Evolutionary conservation across 2,797 vertebrate species (phyloP), one percentile per base, ranked within the genome.

Genomic region (Fratercula arctica): DNA sequence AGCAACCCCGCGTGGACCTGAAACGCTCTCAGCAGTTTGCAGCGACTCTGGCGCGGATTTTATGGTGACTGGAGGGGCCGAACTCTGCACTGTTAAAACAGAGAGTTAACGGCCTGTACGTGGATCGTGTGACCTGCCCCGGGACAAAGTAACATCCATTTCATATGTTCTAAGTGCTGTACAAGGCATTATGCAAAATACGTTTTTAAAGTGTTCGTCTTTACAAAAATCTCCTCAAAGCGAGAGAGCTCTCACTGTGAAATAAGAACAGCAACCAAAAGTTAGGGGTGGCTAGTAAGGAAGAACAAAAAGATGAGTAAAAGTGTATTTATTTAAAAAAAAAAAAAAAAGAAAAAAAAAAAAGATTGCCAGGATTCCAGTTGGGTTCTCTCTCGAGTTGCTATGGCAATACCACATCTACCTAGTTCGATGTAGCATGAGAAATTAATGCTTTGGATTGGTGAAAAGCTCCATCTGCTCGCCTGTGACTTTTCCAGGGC

Each of bases 381-480:
- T 76, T 73, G 93, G 70, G 81, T 45, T 82, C 63, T 5, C 41
- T 86, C 67, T 73, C 41, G 26, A 60, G 91, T 95, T 96, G 89
- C 75, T 73, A 95, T 93, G 91, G 87, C 54, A 89, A 94, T 95
- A 79, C 72, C 72, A 89, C 89, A 79, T 93, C 95, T 76, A 92
- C 75, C 91, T 76, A 76, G 81, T 9, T 93, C 2, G 19, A 73
- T 91, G 74, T 57, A 85, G 93, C 93, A 75, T 66, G 54, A 90
- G 91, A 90, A 92, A 92, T 85, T 6, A 87, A 87, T 89, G 81
- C 61, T 87, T 25, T 89, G 91, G 84, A 73, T 85, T 82, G 63
- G 79, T 95, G 86, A 81, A 89, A 92, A 92, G 89, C 89, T 86
- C 92, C 95, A 93, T 93, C 94, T 95, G 95, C 77, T 93, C 1